A percentile compares a stretch with the other conserved stretches of the same genome.
Conservation (phyloP, 2,888 invertebrate genomes). For the Melinaea menophilus region DNA sequence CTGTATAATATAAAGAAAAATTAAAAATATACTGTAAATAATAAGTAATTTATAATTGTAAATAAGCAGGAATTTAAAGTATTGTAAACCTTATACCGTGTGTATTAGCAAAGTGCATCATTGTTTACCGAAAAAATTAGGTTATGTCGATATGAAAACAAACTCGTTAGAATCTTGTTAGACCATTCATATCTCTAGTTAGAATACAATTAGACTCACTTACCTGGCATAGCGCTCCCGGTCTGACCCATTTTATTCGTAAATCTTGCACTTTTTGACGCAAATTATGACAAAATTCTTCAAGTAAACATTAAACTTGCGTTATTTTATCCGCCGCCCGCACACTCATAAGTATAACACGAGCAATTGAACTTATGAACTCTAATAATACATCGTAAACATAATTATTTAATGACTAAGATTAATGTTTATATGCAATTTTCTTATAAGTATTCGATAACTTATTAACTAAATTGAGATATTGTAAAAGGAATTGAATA, state of each 20-base stretch:
- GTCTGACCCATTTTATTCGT: constrained; percentile 60
- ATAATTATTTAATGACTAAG: constrained; percentile 36
- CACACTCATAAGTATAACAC: constrained; percentile 30
- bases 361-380: constrained; percentile 58
- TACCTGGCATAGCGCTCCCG: constrained; percentile 68
- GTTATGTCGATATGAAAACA: constrained; percentile 27
- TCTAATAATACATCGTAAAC: constrained; percentile 44
- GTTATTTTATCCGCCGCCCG: constrained; percentile 15
- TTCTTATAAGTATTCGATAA: constrained; percentile 43
- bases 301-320: constrained; percentile 21
- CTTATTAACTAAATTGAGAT: constrained; percentile 26
- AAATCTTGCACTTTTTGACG: constrained; percentile 27
- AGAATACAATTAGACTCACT: constrained; percentile 47
- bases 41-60: too few relatives aligned
- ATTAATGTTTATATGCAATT: constrained; percentile 14
- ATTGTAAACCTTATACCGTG: too few relatives aligned
- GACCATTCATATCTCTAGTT: constrained; percentile 38
- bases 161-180: constrained; percentile 49
- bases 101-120: constrained; percentile 1
- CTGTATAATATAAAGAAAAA: too few relatives aligned
- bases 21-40: too few relatives aligned
- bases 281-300: constrained; percentile 33
- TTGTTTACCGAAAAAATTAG: constrained; percentile 14
- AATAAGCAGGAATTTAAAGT: too few relatives aligned
- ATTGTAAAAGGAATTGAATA: constrained; percentile 12